Base-by-base conservation (phyloP, 2,888 invertebrate genomes). In the Pristionchus entomophagus region DNA sequence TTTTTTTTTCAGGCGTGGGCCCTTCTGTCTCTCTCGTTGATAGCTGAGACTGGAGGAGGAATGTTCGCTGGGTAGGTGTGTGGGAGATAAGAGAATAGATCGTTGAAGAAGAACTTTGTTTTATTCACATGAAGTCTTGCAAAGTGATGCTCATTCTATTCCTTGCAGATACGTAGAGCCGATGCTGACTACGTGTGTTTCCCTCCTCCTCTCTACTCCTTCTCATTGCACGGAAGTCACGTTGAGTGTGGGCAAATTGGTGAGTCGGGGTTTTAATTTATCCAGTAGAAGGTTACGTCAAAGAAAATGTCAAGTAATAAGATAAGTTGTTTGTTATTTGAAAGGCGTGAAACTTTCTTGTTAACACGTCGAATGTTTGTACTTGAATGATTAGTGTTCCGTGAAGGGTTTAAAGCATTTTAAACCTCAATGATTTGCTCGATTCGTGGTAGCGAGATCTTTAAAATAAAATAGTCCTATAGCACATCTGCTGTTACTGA, bases 31-130 rank as follows among this genome's bases (percentile, higher is more conserved):
- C 94, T 99, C 38, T 97, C 97, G 0, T 95, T 99, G 88, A 96
- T 99, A 87, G 98, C 97, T 4, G 98, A 99, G 94, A 98, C 98
- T 0, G 98, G 99, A 0, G 99, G 99, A 0, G 99, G 99, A 0
- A 98, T 99, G 97, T 99, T 99, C 95, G 96, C 98, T 35, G 96
- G 90, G 45, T 99, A 97, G 94, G 98, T 99, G 32, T n/a, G n/a
- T n/a, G 99, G 99, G 93, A 14, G 45, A 45, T 45, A 14, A 14
- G 56, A 56, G 22, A n/a, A 56, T 17, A 17, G 17, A 22, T 17
- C 56, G 22, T 22, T 14, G 97, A 12, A 5, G n/a, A 22, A 56
- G 5, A 22, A 56, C 10, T 22, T 56, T 56, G 19, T 56, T 56
- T 14, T 56, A 56, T 22, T 56, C 45, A 45, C 6, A 45, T 45